Evolutionary conservation across 1,140 invertebrate genomes (phyloP).

Genomic region (Drosophila ercepeae): DNA sequence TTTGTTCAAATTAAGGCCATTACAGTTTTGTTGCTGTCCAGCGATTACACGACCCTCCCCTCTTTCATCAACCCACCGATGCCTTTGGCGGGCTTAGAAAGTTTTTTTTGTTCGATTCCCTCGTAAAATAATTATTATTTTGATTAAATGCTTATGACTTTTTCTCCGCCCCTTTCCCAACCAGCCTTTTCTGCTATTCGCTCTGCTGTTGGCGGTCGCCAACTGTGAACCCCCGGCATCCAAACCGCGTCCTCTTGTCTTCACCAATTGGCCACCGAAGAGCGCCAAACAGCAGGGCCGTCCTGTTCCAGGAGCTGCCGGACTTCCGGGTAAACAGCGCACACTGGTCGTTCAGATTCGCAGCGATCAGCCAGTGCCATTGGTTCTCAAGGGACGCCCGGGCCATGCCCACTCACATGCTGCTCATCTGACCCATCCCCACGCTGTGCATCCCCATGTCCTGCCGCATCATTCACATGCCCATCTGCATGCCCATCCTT

Average conservation of each 20-base stretch:
- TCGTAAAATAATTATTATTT: slow-evolving; percentile 55
- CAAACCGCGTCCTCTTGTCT: slow-evolving; percentile 61
- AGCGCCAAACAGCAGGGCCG: slow-evolving; percentile 57
- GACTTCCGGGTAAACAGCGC: slow-evolving; percentile 49
- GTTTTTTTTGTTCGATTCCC: slow-evolving; percentile 44
- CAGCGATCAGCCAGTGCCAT: slow-evolving; percentile 75
- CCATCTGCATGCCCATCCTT: slow-evolving; percentile 44
- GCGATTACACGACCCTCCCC: slow-evolving; percentile 41
- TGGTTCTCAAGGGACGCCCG: slow-evolving; percentile 71
- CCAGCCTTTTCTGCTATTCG: slow-evolving; percentile 42
- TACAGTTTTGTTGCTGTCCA: slow-evolving; percentile 49
- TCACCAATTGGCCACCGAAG: slow-evolving; percentile 64
- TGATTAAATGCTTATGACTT: slow-evolving; percentile 25
- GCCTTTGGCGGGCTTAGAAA: slow-evolving; percentile 60
- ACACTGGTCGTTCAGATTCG: slow-evolving; percentile 79
- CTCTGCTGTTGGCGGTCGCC: slow-evolving; percentile 47
- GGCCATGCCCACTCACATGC: slow-evolving; percentile 32
- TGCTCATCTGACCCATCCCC: slow-evolving; percentile 28
- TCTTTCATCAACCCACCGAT: not conserved
- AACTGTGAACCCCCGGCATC: slow-evolving; percentile 53
- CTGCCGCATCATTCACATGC: slow-evolving; percentile 45
- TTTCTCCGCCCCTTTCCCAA: slow-evolving; percentile 18
- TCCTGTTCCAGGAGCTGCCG: slow-evolving; percentile 4
- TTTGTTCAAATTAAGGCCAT: slow-evolving; percentile 75
- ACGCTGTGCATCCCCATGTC: slow-evolving; percentile 33